These are phyloP conservation scores for Percopsis transmontana DNA, from an alignment of 2,113 vertebrate species.

Conservation along the genomic window DNA sequence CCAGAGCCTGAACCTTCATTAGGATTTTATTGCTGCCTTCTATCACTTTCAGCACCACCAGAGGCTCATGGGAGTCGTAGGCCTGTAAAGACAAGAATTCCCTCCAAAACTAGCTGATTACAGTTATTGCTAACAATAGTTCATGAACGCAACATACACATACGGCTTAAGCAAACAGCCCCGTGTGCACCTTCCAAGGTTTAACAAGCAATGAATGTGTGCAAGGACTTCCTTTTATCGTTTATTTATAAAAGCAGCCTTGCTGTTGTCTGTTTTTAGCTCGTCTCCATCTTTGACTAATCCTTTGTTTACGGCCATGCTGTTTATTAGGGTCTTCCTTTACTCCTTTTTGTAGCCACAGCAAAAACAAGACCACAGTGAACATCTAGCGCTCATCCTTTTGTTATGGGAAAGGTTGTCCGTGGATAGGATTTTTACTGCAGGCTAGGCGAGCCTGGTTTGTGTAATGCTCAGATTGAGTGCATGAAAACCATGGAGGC, in stretches of 20 bases:
- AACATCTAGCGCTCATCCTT: slow-evolving; percentile 56
- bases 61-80: slow-evolving; percentile 51
- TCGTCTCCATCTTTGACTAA: slow-evolving; percentile 23
- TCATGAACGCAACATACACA: slow-evolving; percentile 2
- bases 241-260: slow-evolving; percentile 44
- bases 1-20: slow-evolving; percentile 33
- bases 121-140: slow-evolving; percentile 12
- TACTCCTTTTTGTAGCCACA: slow-evolving; percentile 24
- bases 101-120: slow-evolving; percentile 45
- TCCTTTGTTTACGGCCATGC: slow-evolving; percentile 46
- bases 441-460: slow-evolving; percentile 61
- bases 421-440: slow-evolving; percentile 62
- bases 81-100: slow-evolving; percentile 32
- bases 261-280: slow-evolving; percentile 46
- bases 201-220: neutral
- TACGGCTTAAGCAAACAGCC: neutral
- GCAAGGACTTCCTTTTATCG: slow-evolving; percentile 24
- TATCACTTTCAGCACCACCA: slow-evolving; percentile 51
- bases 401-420: slow-evolving; percentile 66
- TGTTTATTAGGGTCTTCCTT: slow-evolving; percentile 60
- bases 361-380: slow-evolving; percentile 49
- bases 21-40: slow-evolving; percentile 36
- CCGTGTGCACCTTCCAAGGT: neutral
- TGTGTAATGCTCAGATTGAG: slow-evolving; percentile 63
- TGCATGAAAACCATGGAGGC: slow-evolving; percentile 43